A percentile compares a stretch with the other conserved stretches of the same genome.
Evolutionary conservation across 2,888 invertebrate genomes (phyloP).

Genomic region (Trachelus troglodyta): DNA sequence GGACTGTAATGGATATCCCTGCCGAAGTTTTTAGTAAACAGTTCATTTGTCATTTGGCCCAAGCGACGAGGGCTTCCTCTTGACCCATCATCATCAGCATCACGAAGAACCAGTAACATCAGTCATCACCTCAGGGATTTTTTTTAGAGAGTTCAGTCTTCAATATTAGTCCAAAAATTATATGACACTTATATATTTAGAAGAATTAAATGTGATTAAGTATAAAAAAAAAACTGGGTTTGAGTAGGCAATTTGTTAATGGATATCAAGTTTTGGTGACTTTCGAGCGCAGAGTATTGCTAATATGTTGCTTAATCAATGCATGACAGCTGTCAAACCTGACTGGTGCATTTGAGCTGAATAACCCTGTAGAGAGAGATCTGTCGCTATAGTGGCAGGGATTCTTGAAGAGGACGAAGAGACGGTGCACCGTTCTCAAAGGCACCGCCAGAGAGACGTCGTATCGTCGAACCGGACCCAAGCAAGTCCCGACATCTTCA

Average conservation of each 20-base stretch:
- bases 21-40: constrained; percentile 51
- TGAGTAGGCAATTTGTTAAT: neutral
- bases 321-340: constrained; percentile 30
- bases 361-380: constrained; percentile 16
- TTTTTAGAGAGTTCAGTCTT: neutral
- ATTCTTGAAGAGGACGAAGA: constrained; percentile 38
- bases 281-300: neutral
- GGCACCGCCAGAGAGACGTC: constrained; percentile 52
- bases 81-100: neutral
- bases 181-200: neutral
- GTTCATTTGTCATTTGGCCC: constrained; percentile 54
- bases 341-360: neutral
- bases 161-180: no score
- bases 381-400: constrained; percentile 42
- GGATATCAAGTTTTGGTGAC: neutral
- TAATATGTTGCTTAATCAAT: neutral
- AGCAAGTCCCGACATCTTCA: constrained; percentile 52
- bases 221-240: neutral
- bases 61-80: constrained; percentile 1
- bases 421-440: constrained; percentile 54
- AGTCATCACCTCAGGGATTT: neutral
- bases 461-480: constrained; percentile 50
- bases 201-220: neutral
- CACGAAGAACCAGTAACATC: neutral
- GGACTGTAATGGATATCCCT: constrained; percentile 46